Evolutionary conservation across 2,888 invertebrate genomes (phyloP).

Genomic region (Copidosoma aretas): DNA sequence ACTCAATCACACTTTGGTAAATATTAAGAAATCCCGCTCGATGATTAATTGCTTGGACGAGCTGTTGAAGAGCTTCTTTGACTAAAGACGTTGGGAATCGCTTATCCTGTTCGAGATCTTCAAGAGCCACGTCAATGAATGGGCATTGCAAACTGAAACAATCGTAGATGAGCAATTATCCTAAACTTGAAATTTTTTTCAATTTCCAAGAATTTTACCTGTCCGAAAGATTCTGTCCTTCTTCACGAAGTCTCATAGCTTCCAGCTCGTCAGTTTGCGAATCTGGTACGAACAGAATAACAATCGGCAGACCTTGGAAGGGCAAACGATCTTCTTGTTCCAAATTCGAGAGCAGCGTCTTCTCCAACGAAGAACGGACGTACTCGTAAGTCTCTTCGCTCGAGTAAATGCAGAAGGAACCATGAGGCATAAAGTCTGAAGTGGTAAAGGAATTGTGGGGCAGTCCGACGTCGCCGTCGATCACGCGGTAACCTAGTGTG

Average conservation of each 20-base stretch:
- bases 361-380: conserved; percentile 87
- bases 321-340: conserved; percentile 88
- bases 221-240: conserved; percentile 88
- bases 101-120: conserved; percentile 65
- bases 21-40: conserved; percentile 77
- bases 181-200: conserved; percentile 5
- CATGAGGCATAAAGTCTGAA: conserved; percentile 88
- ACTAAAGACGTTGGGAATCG: conserved; percentile 72
- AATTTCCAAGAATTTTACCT: conserved; percentile 67
- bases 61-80: conserved; percentile 75
- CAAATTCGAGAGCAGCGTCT: conserved; percentile 86
- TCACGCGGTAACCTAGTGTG: conserved; percentile 83
- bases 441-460: conserved; percentile 82
- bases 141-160: conserved; percentile 78
- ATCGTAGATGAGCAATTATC: conserved; percentile 11
- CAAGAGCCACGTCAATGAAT: conserved; percentile 79
- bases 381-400: conserved; percentile 92
- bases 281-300: conserved; percentile 89
- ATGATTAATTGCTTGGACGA: conserved; percentile 80
- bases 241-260: conserved; percentile 82
- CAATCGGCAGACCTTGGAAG: conserved; percentile 86
- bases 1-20: conserved; percentile 78
- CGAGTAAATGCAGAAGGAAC: conserved; percentile 87
- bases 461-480: conserved; percentile 83
- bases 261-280: conserved; percentile 83